Conservation (phyloP, 1,140 invertebrate species). For the Oryctes rhinoceros region DNA sequence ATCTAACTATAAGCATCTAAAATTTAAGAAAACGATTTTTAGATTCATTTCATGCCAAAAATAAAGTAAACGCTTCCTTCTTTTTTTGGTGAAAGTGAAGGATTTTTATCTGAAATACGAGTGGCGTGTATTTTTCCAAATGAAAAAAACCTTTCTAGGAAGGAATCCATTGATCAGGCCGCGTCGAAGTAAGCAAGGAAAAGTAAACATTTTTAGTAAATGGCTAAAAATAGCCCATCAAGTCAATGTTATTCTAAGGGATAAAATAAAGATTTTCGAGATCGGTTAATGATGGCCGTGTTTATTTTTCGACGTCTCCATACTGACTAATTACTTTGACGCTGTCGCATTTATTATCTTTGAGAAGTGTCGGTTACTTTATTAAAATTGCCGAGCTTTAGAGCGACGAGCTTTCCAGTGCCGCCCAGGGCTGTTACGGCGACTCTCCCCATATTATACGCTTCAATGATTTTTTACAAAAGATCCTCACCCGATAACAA, state of each 20-base stretch:
- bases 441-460: constrained; percentile 9
- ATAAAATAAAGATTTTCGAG: constrained; percentile 32
- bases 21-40: no score
- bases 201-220: constrained; percentile 18
- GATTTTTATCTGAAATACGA: no score
- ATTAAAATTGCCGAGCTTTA: constrained; percentile 31
- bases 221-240: not conserved
- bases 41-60: no score
- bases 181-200: not conserved
- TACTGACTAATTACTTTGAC: constrained; percentile 31
- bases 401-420: not conserved
- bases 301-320: constrained; percentile 28
- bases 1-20: no score
- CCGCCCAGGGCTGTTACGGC: not conserved
- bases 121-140: not conserved
- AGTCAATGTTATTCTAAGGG: not conserved
- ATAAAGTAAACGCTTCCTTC: no score
- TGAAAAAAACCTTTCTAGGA: not conserved
- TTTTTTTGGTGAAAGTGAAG: no score
- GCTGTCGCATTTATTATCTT: constrained; percentile 32
- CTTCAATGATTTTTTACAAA: constrained; percentile 11
- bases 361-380: constrained; percentile 28
- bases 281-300: constrained; percentile 11
- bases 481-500: constrained; percentile 8
- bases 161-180: not conserved